These are phyloP conservation scores for Aplidium turbinatum DNA, from an alignment of 23 tunicate species.

Conservation along the genomic window DNA sequence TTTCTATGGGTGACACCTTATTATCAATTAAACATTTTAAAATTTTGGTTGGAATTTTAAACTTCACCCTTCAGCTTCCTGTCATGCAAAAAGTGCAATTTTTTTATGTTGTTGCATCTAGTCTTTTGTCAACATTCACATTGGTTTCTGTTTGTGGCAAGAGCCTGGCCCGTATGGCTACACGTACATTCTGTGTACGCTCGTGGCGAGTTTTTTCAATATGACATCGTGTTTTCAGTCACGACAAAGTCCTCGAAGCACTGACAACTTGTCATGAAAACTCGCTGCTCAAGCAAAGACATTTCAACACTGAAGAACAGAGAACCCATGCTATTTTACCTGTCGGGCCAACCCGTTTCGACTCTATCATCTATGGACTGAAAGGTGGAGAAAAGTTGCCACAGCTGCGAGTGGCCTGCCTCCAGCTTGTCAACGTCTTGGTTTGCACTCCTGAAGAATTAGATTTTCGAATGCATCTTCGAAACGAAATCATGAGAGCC, in stretches of 20 bases:
- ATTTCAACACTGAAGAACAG: constrained; percentile 32
- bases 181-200: too few species aligned
- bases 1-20: too few species aligned
- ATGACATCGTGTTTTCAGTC: too few species aligned
- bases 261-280: constrained; percentile 80
- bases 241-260: constrained; percentile 84
- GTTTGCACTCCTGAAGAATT: constrained; percentile 86
- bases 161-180: too few species aligned
- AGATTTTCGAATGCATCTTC: constrained; percentile 78
- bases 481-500: constrained; percentile 87
- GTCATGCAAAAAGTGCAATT: too few species aligned
- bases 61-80: too few species aligned
- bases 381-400: constrained; percentile 52
- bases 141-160: too few species aligned
- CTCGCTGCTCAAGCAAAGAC: constrained; percentile 36
- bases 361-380: constrained; percentile 78
- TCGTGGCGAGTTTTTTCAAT: too few species aligned
- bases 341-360: constrained; percentile 73
- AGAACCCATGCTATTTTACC: constrained; percentile 55
- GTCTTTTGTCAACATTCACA: too few species aligned
- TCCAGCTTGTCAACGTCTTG: constrained; percentile 81
- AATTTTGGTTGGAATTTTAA: too few species aligned
- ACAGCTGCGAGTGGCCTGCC: constrained; percentile 77
- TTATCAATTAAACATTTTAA: too few species aligned
- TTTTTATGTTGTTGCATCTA: too few species aligned